A percentile compares a stretch with the other conserved stretches of the same genome.
Evolutionary conservation across 2,797 vertebrate genomes (phyloP).

Genomic region (Chrysocyon brachyurus): DNA sequence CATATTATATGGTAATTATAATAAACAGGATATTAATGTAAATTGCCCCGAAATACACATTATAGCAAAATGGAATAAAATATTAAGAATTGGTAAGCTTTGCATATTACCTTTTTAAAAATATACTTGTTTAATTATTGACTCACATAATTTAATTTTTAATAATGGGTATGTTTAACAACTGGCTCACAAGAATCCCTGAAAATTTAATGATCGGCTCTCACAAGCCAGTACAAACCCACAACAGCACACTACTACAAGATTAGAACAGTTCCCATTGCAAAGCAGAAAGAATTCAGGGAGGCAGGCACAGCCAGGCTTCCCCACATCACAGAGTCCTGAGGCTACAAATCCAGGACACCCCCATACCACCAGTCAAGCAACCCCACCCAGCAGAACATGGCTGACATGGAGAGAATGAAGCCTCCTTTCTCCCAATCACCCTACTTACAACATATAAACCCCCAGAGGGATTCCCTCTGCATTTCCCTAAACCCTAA

Average conservation of each 20-base stretch:
- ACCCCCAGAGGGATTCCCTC: background rate
- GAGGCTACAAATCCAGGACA: background rate
- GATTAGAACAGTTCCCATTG: background rate
- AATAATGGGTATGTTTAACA: background rate
- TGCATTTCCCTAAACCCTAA: background rate
- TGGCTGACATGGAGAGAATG: background rate
- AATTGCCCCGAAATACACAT: background rate
- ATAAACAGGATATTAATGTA: background rate
- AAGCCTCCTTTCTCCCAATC: background rate
- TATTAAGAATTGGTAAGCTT: background rate
- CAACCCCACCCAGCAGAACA: background rate
- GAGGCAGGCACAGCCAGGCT: background rate
- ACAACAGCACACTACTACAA: too few relatives aligned
- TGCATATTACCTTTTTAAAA: background rate
- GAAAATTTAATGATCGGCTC: background rate
- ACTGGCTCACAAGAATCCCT: background rate
- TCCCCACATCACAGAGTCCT: background rate
- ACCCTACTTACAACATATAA: background rate
- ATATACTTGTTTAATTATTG: background rate
- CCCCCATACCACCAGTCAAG: background rate
- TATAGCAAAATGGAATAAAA: background rate
- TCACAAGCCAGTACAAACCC: background rate
- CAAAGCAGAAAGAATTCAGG: background rate
- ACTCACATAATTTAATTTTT: conserved; percentile 7
- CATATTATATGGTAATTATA: background rate